Evolutionary conservation across 2,888 invertebrate species (phyloP), one percentile per base, ranked within the genome.

Genomic region (Bimastos eiseni): DNA sequence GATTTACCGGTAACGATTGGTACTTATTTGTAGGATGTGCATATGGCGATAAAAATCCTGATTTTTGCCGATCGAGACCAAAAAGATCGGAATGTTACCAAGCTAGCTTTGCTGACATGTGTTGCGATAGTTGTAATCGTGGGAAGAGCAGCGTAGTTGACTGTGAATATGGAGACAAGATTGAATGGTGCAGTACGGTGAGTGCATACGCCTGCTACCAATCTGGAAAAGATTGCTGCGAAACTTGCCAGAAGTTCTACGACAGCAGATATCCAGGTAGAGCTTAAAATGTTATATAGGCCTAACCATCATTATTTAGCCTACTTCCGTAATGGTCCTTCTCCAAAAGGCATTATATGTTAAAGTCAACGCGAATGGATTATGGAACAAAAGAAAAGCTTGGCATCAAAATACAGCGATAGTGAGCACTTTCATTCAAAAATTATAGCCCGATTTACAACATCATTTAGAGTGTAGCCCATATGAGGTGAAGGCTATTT

Each of bases 221-320:
- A 1, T 86, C 86, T 36, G 37, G 6, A 34, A 86, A 34, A 30
- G n/a, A 86, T 6, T 86, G 86, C 86, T 86, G 86, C 34, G 86
- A 86, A 36, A 86, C 86, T 33, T 86, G 86, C 24, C 86, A 86
- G 36, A 86, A 37, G 37, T 86, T 36, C 86, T 86, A 36, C 36
- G 37, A 86, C 37, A 37, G 86, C 86, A 86, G 15, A 34, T 34
- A 34, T 86, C 86, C 86, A 86, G 86, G 86, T 86, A 86, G 49
- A 70, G 30, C 70, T 70, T 8, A 6, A 30, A 55, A 6, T 11
- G 15, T 49, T 49, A 11, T 41, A n/a, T n/a, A 70, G 1, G n/a
- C 30, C 41, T n/a, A n/a, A 13, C 38, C 38, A 38, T 38, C 38
- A 8, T 38, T 41, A 41, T 6, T 3, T 49, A 11, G 1, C 70